Evolutionary conservation across 1,140 invertebrate genomes (phyloP), one percentile per base, ranked within the genome.

Genomic region (Platyura marginata): DNA sequence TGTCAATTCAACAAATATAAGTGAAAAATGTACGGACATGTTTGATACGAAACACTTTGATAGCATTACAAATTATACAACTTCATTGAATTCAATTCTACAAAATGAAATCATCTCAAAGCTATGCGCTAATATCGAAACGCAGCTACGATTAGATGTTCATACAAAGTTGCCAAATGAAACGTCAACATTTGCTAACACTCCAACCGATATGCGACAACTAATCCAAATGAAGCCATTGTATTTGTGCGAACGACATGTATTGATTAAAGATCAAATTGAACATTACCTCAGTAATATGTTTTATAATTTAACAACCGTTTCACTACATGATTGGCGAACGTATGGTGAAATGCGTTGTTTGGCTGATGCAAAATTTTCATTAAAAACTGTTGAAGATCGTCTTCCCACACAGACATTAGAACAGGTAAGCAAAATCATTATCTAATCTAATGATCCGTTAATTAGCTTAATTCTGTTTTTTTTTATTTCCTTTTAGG

Each of bases 301-400:
- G 47, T 98, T 96, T 64, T 98, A 99, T 63, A 96, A 98, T 64
- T 68, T 98, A 50, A 97, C 93, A 1, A 93, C 93, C 1, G 90
- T 98, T 22, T 91, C 94, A 15, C 65, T 96, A 15, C 92, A 97
- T 52, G 91, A 98, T 64, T 98, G 93, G 90, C 86, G 87, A 61
- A 94, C 90, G 0, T 98, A 97, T 59, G 80, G 84, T 25, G 88
- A 92, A 62, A 98, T 99, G 94, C 74, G 91, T 47, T 79, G 83
- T 54, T 72, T 98, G 55, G 94, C 92, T 2, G 69, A 76, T 51
- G 77, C 86, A 40, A 90, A 93, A 57, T 83, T 90, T 52, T 73
- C 76, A 25, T 57, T 98, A 22, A 65, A 74, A 16, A 80, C 88
- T 1, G 72, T 90, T 2, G 83, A 94, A 54, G 85, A 93, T 56